Base-by-base conservation (phyloP, 2,888 invertebrate species). In the Papilio gigon region DNA sequence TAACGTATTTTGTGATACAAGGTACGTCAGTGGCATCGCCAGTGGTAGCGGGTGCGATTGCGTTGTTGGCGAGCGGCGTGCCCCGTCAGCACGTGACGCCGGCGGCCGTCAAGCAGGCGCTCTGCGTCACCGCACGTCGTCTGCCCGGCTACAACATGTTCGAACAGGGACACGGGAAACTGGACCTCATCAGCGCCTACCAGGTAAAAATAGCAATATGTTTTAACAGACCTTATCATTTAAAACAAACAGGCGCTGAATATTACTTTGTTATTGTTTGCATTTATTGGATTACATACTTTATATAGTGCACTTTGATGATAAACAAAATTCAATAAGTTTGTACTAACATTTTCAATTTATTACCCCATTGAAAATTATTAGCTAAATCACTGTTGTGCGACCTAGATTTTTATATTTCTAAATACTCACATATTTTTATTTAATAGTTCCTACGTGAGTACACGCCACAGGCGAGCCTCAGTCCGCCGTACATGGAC, bases 1-100 rank as follows among this genome's bases (percentile, higher is more conserved):
- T n/a, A n/a, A n/a, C n/a, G n/a, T n/a, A n/a, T n/a, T n/a, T n/a
- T n/a, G n/a, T n/a, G n/a, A n/a, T n/a, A 4, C 12, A 37, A 92
- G 98, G 99, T 0, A 99, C 99, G 1, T 98, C 98, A 77, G 99
- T 99, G 4, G 98, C 99, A 0, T 98, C 98, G 1, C 99, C 99
- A 0, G 98, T 99, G 11, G 98, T 99, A 1, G 98, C 98, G 11
- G 99, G 98, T 22, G 98, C 98, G 4, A 97, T 99, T 14, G 97
- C 98, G 4, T 88, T 99, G 61, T 89, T 99, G 62, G 95, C 97
- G 1, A 97, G 96, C 77, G 96, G 95, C 0, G 95, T 96, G n/a
- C 87, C 95, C 1, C 93, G 95, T 0, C 92, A 92, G 74, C 93
- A 94, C 76, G 92, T 98, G 59, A 98, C 98, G 77, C 98, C 98